Percentiles rank a stretch among this genome's conserved stretches.
Evolutionary conservation across 2,113 vertebrate genomes (phyloP).

Genomic region (Enhydra lutris): DNA sequence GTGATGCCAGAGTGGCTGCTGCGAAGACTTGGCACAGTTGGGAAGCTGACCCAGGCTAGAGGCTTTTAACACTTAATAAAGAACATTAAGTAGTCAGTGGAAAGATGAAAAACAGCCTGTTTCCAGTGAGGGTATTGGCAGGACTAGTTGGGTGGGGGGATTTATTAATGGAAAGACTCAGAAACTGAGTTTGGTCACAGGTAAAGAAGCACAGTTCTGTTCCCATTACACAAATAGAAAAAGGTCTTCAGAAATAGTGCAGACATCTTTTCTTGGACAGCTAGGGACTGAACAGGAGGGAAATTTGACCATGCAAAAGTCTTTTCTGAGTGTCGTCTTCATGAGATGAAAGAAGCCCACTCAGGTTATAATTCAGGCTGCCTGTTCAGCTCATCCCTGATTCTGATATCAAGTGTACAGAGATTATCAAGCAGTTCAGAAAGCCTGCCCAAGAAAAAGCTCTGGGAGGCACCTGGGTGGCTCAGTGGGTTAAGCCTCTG

Average conservation of each 20-base stretch:
- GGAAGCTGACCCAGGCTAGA: background rate
- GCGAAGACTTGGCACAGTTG: background rate
- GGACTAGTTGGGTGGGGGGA: background rate
- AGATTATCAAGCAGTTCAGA: background rate
- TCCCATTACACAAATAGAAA: background rate
- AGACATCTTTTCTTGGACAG: background rate
- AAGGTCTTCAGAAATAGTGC: background rate
- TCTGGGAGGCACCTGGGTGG: background rate
- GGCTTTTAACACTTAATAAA: background rate
- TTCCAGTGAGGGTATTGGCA: background rate
- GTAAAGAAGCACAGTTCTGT: background rate
- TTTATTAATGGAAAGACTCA: background rate
- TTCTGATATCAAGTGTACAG: background rate
- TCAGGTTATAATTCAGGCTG: background rate
- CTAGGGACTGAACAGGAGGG: background rate
- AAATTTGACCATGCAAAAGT: background rate
- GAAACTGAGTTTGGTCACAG: background rate
- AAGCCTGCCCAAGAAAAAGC: background rate
- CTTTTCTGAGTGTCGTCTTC: background rate
- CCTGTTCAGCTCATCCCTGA: background rate
- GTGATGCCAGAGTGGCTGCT: background rate
- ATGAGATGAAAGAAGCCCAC: background rate
- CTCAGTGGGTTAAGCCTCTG: too few species aligned
- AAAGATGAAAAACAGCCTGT: background rate
- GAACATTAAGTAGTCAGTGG: background rate